Conservation (phyloP, 92 coral and sea anemone species). For the Chrysogorgia sp. region DNA sequence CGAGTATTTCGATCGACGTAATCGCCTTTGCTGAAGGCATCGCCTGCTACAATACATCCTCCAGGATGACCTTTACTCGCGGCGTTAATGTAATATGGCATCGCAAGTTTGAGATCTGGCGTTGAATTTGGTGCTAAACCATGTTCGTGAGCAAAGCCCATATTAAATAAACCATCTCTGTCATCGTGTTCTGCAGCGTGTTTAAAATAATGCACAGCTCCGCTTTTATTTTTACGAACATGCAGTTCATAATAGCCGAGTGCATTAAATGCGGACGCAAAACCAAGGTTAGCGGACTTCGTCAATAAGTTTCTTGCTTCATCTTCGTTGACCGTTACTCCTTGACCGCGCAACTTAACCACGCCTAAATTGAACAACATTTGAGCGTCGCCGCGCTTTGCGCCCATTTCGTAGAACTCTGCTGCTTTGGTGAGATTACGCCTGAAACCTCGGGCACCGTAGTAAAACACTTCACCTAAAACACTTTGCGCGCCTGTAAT, state of each 20-base stretch:
- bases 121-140: conserved; percentile 75
- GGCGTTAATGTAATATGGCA: conserved; percentile 79
- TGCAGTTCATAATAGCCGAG: conserved; percentile 86
- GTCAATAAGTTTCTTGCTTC: conserved; percentile 77
- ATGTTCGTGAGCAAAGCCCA: conserved; percentile 86
- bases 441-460: conserved; percentile 83
- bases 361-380: conserved; percentile 88
- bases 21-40: conserved; percentile 79
- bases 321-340: conserved; percentile 72
- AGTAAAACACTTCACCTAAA: conserved; percentile 88
- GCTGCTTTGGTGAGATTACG: conserved; percentile 86
- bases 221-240: conserved; percentile 78
- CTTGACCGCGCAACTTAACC: conserved; percentile 89
- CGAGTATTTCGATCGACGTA: conserved; percentile 72
- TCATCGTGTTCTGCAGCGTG: conserved; percentile 73
- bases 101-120: conserved; percentile 71
- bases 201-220: conserved; percentile 75
- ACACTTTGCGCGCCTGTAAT: conserved; percentile 80
- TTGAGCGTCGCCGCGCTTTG: conserved; percentile 80
- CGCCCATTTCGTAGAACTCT: conserved; percentile 93
- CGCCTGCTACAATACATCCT: conserved; percentile 83
- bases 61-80: conserved; percentile 93
- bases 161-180: conserved; percentile 86
- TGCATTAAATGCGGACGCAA: conserved; percentile 92
- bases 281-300: conserved; percentile 79